Evolutionary conservation across 2,113 vertebrate genomes (phyloP).

Genomic region (Syngnathus floridae): DNA sequence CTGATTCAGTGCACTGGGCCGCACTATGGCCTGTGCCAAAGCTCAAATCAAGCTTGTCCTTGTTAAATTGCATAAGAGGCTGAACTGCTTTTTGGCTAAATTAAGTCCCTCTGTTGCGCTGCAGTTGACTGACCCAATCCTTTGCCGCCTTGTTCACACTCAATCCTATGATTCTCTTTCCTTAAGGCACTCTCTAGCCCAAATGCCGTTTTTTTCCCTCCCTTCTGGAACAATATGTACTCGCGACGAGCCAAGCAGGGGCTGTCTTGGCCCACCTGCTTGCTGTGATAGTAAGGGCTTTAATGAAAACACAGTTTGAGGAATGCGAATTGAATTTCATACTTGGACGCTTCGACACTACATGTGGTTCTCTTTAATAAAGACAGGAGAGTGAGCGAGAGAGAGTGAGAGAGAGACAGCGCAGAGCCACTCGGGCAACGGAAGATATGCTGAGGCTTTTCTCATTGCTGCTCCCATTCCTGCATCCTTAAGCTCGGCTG

Average conservation of each 20-base stretch:
- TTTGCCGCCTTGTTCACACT: slow-evolving; percentile 35
- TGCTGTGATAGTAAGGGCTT: slow-evolving; percentile 66
- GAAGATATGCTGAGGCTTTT: slow-evolving; percentile 55
- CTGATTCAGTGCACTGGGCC: slow-evolving; percentile 50
- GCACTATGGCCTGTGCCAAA: slow-evolving; percentile 33
- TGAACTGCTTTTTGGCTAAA: slow-evolving; percentile 57
- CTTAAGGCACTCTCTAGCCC: slow-evolving; percentile 3
- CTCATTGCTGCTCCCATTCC: slow-evolving; percentile 43
- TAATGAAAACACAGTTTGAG: slow-evolving; percentile 70
- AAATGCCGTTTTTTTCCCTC: slow-evolving; percentile 23
- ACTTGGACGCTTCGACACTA: slow-evolving; percentile 67
- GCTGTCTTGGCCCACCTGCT: slow-evolving; percentile 55
- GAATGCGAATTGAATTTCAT: slow-evolving; percentile 76
- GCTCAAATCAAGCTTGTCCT: slow-evolving; percentile 54
- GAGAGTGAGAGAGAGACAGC: slow-evolving; percentile 26
- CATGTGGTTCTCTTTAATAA: slow-evolving; percentile 75
- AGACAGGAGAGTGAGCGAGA: slow-evolving; percentile 43
- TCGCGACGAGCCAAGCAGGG: slow-evolving; percentile 47
- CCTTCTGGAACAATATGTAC: slow-evolving; percentile 50
- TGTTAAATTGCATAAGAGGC: slow-evolving; percentile 61
- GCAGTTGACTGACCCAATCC: slow-evolving; percentile 50
- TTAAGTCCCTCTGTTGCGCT: slow-evolving; percentile 53
- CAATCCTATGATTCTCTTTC: slow-evolving; percentile 13
- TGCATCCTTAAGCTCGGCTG: slow-evolving; percentile 50
- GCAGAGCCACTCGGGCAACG: slow-evolving; percentile 42